A percentile compares a stretch with the other conserved stretches of the same genome.
Conservation (phyloP, 2,888 invertebrate genomes). For the Eurois occulta region DNA sequence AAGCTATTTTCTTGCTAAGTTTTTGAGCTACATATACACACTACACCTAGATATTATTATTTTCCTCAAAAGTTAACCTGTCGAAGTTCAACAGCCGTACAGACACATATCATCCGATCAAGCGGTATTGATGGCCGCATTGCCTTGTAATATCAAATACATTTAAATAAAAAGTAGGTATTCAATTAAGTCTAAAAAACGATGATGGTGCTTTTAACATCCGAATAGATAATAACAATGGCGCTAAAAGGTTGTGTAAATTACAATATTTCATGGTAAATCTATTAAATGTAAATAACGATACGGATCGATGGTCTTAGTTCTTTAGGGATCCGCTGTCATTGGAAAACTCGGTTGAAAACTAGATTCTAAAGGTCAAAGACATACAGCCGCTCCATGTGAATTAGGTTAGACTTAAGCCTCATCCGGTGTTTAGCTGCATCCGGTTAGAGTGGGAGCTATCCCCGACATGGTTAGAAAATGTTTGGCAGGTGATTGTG, state of each 20-base stretch:
- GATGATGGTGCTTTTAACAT: conserved; percentile 37
- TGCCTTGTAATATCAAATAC: neutral
- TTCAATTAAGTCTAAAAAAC: conserved; percentile 26
- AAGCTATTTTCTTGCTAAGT: neutral
- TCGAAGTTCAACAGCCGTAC: neutral
- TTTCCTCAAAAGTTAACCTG: neutral
- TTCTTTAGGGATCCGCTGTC: conserved; percentile 1
- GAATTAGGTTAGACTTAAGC: neutral
- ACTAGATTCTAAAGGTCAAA: neutral
- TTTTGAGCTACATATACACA: neutral
- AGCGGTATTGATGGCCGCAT: conserved; percentile 2
- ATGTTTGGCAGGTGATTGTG: neutral
- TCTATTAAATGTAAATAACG: conserved; percentile 26
- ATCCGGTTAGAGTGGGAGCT: neutral
- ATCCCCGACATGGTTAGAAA: neutral
- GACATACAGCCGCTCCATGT: neutral
- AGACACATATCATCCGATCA: neutral
- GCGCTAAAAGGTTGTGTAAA: conserved; percentile 30
- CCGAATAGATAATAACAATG: conserved; percentile 22
- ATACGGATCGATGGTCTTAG: neutral
- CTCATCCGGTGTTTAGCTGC: neutral
- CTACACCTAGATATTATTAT: neutral
- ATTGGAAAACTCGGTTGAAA: neutral
- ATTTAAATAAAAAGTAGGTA: conserved; percentile 9
- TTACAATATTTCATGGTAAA: conserved; percentile 36